phyloP scores from a whole-genome alignment of 2,888 invertebrate species.

The Chrysolina oricalcia region DNA sequence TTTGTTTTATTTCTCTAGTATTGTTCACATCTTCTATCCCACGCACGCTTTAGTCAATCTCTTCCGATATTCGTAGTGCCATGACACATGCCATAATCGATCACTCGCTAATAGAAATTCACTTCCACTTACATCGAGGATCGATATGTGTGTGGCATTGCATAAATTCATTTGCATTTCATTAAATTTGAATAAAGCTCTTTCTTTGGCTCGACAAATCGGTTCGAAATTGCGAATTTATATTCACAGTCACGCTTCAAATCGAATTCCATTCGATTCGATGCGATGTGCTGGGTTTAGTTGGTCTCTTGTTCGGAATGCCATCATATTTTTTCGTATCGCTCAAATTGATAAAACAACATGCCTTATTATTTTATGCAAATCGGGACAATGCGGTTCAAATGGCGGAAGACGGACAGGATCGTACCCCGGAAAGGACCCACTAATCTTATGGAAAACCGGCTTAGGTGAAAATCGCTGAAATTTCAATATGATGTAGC shows the following conservation, averaged over 20 bases:
- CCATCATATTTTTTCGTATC: constrained; percentile 22
- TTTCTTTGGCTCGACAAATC: constrained; percentile 17
- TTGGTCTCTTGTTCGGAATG: background rate
- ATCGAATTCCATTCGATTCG: constrained; percentile 22
- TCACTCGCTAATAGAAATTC: constrained; percentile 20
- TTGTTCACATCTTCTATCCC: background rate
- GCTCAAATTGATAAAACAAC: constrained; percentile 19
- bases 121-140: constrained; percentile 12
- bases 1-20: background rate
- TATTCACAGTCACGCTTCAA: constrained; percentile 18
- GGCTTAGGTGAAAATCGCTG: no score
- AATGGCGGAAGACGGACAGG: background rate
- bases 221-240: constrained; percentile 11
- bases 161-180: constrained; percentile 24
- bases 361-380: constrained; percentile 6
- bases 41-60: background rate
- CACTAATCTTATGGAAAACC: no score
- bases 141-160: constrained; percentile 19
- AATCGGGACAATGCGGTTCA: background rate
- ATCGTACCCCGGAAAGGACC: background rate
- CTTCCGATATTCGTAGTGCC: background rate
- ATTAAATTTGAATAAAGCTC: constrained; percentile 13
- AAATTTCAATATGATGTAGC: no score
- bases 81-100: constrained; percentile 13
- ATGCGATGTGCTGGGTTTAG: constrained; percentile 16